A percentile compares a stretch with the other conserved stretches of the same genome.
Evolutionary conservation across 2,888 invertebrate genomes (phyloP).

Genomic region (Dioctria rufipes): DNA sequence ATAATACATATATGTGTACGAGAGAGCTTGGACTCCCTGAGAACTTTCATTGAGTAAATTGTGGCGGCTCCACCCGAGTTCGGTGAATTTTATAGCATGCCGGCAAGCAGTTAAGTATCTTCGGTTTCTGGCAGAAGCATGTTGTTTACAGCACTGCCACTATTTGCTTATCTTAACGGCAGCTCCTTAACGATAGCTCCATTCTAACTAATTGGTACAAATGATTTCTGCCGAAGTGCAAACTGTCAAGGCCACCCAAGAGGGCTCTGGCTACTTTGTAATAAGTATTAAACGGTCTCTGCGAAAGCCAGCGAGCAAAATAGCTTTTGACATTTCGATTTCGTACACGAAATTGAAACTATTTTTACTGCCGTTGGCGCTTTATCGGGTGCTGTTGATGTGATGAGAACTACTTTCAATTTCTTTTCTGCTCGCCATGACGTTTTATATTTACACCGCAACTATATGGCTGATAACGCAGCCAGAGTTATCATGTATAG

Average conservation of each 20-base stretch:
- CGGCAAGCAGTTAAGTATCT: constrained; percentile 21
- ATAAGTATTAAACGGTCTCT: background rate
- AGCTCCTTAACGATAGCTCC: constrained; percentile 26
- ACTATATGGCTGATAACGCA: background rate
- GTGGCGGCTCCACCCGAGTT: background rate
- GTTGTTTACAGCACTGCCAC: constrained; percentile 6
- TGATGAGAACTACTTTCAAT: background rate
- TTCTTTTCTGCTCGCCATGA: background rate
- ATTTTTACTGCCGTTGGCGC: background rate
- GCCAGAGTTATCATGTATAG: background rate
- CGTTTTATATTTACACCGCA: background rate
- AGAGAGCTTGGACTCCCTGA: background rate
- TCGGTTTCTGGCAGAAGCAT: constrained; percentile 25
- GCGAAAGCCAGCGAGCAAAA: background rate
- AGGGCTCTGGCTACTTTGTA: background rate
- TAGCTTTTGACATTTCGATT: background rate
- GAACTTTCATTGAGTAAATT: constrained; percentile 4
- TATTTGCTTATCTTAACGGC: constrained; percentile 36
- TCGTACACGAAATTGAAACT: background rate
- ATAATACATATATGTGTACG: background rate
- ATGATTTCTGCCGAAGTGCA: constrained; percentile 14
- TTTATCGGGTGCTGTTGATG: background rate
- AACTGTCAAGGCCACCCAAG: background rate
- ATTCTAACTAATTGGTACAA: constrained; percentile 46
- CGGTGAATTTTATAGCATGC: constrained; percentile 13